A percentile compares a stretch with the other conserved stretches of the same genome.
Conservation (phyloP, 1,140 invertebrate genomes). For the Spodoptera litura region DNA sequence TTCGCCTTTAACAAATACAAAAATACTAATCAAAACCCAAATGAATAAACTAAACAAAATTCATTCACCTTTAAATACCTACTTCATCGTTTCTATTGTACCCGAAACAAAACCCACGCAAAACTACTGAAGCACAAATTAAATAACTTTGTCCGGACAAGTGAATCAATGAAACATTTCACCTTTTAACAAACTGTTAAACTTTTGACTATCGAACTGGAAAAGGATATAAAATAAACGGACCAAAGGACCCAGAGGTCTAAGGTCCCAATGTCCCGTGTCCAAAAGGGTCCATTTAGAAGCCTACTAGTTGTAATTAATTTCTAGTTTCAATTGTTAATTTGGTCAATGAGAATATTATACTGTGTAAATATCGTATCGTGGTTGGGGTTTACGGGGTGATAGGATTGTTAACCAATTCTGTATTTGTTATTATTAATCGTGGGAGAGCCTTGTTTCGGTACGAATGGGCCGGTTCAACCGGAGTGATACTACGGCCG, state of each 20-base stretch:
- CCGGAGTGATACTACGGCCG: no score
- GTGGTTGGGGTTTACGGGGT: constrained; percentile 25
- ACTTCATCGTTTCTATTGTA: no score
- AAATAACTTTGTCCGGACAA: background rate
- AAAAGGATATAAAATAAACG: constrained; percentile 31
- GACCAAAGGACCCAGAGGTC: constrained; percentile 26
- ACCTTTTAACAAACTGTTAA: constrained; percentile 20
- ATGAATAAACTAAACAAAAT: background rate
- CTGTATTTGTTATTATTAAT: no score
- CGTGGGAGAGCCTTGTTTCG: no score
- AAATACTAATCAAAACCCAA: background rate
- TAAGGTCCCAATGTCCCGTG: background rate
- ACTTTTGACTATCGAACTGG: constrained; percentile 7
- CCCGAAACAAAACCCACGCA: background rate
- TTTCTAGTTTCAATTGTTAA: constrained; percentile 78
- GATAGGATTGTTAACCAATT: background rate
- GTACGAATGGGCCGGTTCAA: no score
- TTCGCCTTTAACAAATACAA: no score
- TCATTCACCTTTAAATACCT: background rate
- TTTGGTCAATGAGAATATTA: constrained; percentile 55
- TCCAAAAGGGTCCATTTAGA: constrained; percentile 67
- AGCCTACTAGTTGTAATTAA: constrained; percentile 72
- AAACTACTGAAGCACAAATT: background rate
- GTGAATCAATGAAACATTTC: constrained; percentile 32
- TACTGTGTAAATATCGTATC: constrained; percentile 11